These are phyloP conservation scores for Diadromus collaris DNA, from an alignment of 2,888 invertebrate genomes.

Conservation along the genomic window DNA sequence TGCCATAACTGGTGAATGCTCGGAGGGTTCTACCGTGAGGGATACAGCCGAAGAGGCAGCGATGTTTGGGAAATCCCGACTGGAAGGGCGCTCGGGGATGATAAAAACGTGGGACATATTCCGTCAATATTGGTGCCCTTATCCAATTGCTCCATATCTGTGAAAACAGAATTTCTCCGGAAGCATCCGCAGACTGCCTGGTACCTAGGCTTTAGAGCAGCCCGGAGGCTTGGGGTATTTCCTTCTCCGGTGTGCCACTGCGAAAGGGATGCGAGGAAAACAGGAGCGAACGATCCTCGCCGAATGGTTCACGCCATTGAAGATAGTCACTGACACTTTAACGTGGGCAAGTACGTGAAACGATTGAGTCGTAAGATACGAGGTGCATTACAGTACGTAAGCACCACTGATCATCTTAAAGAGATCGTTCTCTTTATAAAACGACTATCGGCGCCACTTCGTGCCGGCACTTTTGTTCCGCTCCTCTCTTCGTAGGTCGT, in stretches of 20 bases:
- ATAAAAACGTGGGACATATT: background rate
- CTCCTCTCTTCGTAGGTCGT: background rate
- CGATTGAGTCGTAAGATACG: slow-evolving; percentile 26
- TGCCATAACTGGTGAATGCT: background rate
- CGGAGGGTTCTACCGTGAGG: no score
- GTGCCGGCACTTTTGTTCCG: background rate
- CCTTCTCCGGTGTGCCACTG: background rate
- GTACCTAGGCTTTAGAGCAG: slow-evolving; percentile 16
- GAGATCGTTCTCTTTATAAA: slow-evolving; percentile 21
- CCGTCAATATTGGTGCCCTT: slow-evolving; percentile 34
- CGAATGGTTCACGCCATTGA: background rate
- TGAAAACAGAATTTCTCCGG: slow-evolving; percentile 40
- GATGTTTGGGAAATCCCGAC: background rate
- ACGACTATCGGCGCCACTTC: slow-evolving; percentile 18
- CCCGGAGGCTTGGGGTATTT: background rate
- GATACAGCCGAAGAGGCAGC: background rate
- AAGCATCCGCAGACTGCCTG: slow-evolving; percentile 35
- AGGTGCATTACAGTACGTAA: slow-evolving; percentile 3
- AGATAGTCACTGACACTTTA: slow-evolving; percentile 15
- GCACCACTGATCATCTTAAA: slow-evolving; percentile 43
- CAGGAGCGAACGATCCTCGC: background rate
- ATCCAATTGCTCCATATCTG: slow-evolving; percentile 44
- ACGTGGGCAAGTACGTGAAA: slow-evolving; percentile 10
- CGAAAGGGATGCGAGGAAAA: background rate
- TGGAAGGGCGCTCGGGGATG: background rate